These are phyloP conservation scores for Nixonia krombeini DNA, from an alignment of 1,140 invertebrate species.

Conservation along the genomic window DNA sequence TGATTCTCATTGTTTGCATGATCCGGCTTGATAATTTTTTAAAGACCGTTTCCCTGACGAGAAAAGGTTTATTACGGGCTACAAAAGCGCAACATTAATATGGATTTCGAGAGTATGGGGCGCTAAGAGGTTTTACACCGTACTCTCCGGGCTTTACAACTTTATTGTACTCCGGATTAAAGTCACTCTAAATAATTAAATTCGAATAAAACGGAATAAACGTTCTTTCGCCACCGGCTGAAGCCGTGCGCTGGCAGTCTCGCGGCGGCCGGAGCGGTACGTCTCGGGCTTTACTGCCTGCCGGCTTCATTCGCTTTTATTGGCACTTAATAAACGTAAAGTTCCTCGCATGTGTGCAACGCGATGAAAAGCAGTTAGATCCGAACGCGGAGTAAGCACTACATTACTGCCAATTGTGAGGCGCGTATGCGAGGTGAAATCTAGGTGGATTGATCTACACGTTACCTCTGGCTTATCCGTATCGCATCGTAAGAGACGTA, in stretches of 20 bases:
- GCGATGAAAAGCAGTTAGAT: conserved; percentile 9
- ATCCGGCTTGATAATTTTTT: too few relatives aligned
- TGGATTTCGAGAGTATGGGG: neutral
- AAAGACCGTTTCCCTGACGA: too few relatives aligned
- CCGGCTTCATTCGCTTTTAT: conserved; percentile 4
- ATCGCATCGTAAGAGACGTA: conserved; percentile 1
- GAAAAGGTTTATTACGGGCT: too few relatives aligned
- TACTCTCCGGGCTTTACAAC: neutral
- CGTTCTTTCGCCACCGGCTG: conserved; percentile 2
- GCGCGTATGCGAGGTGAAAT: conserved; percentile 1
- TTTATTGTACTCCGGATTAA: conserved; percentile 5
- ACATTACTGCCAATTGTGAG: conserved; percentile 9
- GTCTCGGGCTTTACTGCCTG: conserved; percentile 4
- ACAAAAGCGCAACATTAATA: too few relatives aligned
- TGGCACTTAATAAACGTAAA: conserved; percentile 5
- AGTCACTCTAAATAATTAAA: conserved; percentile 7
- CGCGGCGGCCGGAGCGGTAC: too few relatives aligned
- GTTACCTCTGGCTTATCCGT: conserved; percentile 1
- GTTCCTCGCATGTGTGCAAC: conserved; percentile 3
- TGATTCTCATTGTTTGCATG: too few relatives aligned
- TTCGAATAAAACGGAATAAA: conserved; percentile 6
- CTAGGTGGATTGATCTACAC: conserved; percentile 6
- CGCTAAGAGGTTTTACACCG: conserved; percentile 1
- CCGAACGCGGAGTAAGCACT: neutral
- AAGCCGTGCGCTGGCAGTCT: too few relatives aligned